Evolutionary conservation across 2,113 vertebrate genomes (phyloP), one percentile per base, ranked within the genome.

Genomic region (Sturnira hondurensis): DNA sequence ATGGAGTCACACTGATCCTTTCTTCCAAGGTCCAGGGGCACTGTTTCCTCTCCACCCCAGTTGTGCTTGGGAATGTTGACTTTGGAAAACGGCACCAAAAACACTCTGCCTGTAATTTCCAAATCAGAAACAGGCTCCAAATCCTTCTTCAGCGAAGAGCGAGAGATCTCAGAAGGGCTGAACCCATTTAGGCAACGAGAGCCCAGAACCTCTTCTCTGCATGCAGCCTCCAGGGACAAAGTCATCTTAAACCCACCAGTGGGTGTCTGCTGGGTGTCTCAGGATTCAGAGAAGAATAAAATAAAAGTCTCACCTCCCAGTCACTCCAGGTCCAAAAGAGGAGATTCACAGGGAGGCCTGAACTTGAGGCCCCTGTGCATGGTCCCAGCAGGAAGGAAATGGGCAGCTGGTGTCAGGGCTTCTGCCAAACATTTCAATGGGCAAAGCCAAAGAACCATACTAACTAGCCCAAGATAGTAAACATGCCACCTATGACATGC

Each of bases 1-100:
- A 98, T 86, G 92, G 97, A 96, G 91, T 45, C 94, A 95, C 92
- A 96, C 92, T 88, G 96, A 95, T 96, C 73, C 50, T 95, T 95
- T 88, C 87, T 95, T 97, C 95, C 88, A 78, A 94, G 77, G 88
- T 95, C 96, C 68, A 20, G 95, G 86, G 92, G 54, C 93, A 95
- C 81, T 88, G 73, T 86, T 97, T 96, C 93, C 94, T 97, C 90
- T 88, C 70, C 52, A 91, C 54, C 41, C 74, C 16, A 65, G 94
- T 76, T 94, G 81, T 91, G 88, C 95, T 96, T 96, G 94, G 90
- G 93, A 98, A 97, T 97, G 95, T 96, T 97, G 97, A 97, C 93
- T 95, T 98, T 97, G 97, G 95, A 98, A 93, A 96, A 96, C 5
- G 0, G 71, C 36, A 97, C 78, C 85, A 78, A 96, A 96, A 92